A percentile compares a stretch with the other conserved stretches of the same genome.
Conservation (phyloP, 2,113 vertebrate species). For the Pelodiscus sinensis region DNA sequence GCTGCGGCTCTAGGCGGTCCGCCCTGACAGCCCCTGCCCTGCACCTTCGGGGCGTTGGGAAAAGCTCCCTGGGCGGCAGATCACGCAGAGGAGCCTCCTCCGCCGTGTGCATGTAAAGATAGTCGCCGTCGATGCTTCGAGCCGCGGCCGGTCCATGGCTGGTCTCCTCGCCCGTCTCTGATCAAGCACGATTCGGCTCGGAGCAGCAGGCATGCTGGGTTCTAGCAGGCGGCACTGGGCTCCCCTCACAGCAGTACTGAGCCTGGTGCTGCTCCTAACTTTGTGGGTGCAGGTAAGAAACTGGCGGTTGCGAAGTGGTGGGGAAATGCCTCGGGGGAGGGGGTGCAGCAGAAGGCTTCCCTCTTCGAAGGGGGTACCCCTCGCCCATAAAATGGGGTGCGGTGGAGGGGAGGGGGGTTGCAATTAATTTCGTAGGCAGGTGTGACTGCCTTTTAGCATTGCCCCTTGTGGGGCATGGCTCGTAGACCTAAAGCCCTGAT, state of each 20-base stretch:
- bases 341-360: neutral
- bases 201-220: slow-evolving; percentile 65
- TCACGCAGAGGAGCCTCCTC: neutral
- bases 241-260: slow-evolving; percentile 58
- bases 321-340: neutral
- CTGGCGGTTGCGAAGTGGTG: neutral
- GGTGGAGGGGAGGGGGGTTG: neutral
- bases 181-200: slow-evolving; percentile 36
- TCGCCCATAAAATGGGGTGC: neutral
- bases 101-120: neutral
- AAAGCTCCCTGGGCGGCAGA: neutral
- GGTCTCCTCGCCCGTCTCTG: slow-evolving; percentile 31
- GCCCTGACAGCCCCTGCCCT: slow-evolving; percentile 43
- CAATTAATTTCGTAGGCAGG: neutral
- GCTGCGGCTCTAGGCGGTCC: slow-evolving; percentile 51
- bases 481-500: neutral
- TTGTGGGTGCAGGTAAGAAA: slow-evolving; percentile 80
- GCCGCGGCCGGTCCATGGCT: slow-evolving; percentile 53
- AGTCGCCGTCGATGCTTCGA: slow-evolving; percentile 31
- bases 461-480: neutral
- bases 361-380: neutral
- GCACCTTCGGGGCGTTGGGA: slow-evolving; percentile 30
- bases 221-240: slow-evolving; percentile 50
- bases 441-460: no score
- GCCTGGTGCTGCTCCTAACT: slow-evolving; percentile 73